Evolutionary conservation across 2,888 invertebrate genomes (phyloP).

Genomic region (Microdon myrmicae): DNA sequence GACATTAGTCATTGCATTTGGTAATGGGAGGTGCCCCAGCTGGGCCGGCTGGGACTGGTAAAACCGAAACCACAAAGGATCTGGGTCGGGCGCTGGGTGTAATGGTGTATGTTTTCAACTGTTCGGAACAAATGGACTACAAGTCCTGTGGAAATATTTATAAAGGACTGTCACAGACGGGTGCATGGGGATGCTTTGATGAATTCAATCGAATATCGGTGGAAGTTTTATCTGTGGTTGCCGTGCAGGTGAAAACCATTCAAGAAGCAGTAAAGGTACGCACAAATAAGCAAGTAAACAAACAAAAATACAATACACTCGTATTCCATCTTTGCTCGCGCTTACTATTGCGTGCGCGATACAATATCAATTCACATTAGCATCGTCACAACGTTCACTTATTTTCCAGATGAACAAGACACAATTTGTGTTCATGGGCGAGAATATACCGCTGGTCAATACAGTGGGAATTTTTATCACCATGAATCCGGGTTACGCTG

Average conservation of each 20-base stretch:
- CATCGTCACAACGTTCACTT: constrained; percentile 33
- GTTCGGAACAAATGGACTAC: constrained; percentile 98
- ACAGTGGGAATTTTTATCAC: constrained; percentile 95
- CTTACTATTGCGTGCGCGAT: constrained; percentile 50
- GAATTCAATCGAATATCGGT: constrained; percentile 97
- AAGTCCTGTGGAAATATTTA: constrained; percentile 96
- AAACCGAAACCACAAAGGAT: constrained; percentile 98
- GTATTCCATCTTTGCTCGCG: not conserved
- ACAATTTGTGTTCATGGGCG: constrained; percentile 87
- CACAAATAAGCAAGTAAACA: constrained; percentile 1
- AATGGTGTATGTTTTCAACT: constrained; percentile 98
- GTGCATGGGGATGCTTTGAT: constrained; percentile 98
- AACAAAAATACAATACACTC: not conserved
- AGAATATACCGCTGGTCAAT: constrained; percentile 78
- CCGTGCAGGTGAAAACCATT: constrained; percentile 90
- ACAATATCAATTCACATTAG: constrained; percentile 30
- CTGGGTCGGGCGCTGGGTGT: constrained; percentile 94
- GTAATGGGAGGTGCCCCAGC: constrained; percentile 97
- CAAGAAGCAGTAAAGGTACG: constrained; percentile 85
- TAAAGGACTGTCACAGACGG: constrained; percentile 92
- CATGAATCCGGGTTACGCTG: constrained; percentile 97
- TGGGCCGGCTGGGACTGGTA: constrained; percentile 95
- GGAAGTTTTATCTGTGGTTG: constrained; percentile 96
- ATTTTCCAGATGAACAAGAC: constrained; percentile 73
- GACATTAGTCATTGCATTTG: constrained; percentile 79